Conservation (phyloP, 1,140 invertebrate species). For the Drosophila nebulosa region DNA sequence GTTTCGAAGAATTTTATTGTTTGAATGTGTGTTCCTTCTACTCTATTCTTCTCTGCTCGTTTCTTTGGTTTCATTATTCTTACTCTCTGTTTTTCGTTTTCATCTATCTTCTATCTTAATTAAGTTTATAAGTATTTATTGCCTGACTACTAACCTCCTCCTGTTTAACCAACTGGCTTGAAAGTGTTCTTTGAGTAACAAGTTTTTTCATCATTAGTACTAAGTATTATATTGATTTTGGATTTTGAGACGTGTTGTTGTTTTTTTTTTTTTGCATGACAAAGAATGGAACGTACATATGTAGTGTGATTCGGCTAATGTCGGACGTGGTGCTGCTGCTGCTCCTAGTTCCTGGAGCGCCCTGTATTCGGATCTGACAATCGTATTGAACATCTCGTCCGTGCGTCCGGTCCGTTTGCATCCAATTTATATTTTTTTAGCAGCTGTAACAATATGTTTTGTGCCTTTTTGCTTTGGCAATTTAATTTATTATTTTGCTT, state of each 20-base stretch:
- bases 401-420: neutral
- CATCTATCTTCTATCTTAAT: neutral
- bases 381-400: neutral
- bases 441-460: neutral
- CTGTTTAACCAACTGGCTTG: neutral
- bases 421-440: neutral
- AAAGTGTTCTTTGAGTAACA: neutral
- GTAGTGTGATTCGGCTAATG: neutral
- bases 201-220: neutral
- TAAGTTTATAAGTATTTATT: conserved; percentile 1
- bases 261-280: neutral
- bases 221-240: neutral
- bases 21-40: neutral
- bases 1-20: neutral
- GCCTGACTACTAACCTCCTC: neutral
- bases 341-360: neutral
- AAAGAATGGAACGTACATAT: neutral
- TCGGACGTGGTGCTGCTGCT: neutral
- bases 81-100: neutral
- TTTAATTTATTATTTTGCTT: neutral
- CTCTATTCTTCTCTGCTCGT: neutral
- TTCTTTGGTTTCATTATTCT: neutral
- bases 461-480: conserved; percentile 6
- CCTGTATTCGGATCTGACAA: neutral
- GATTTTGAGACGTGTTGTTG: neutral